A percentile compares a stretch with the other conserved stretches of the same genome.
These are phyloP conservation scores for Drosophila kokeensis DNA, from an alignment of 2,888 invertebrate species.

Conservation along the genomic window DNA sequence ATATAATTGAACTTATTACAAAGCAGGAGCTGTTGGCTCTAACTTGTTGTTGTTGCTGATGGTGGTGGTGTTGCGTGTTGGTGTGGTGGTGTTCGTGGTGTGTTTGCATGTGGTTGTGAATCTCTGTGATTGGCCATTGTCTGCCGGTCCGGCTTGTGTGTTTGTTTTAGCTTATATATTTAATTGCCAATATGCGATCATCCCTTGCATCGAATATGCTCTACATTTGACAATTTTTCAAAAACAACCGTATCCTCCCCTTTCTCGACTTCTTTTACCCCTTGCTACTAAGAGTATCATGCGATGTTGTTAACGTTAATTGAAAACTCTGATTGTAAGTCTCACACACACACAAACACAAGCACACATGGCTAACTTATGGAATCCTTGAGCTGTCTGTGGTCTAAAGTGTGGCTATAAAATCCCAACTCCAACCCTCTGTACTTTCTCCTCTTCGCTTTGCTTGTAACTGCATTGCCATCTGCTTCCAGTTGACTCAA, in stretches of 20 bases:
- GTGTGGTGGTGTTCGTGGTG: conserved; percentile 12
- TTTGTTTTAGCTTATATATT: conserved; percentile 17
- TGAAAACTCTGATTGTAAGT: conserved; percentile 70
- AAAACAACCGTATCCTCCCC: background rate
- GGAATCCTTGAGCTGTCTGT: conserved; percentile 39
- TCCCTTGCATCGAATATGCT: conserved; percentile 10
- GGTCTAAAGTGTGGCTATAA: conserved; percentile 41
- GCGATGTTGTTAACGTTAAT: conserved; percentile 64
- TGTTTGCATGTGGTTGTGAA: conserved; percentile 36
- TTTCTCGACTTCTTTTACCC: background rate
- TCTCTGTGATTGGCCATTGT: conserved; percentile 36
- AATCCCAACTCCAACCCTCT: background rate
- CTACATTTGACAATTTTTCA: conserved; percentile 32
- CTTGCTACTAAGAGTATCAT: conserved; percentile 34
- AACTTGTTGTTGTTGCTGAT: conserved; percentile 24
- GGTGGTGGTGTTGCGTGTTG: conserved; percentile 7
- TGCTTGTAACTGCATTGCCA: conserved; percentile 48
- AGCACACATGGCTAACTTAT: conserved; percentile 18
- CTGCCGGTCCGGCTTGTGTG: background rate
- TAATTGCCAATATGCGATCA: conserved; percentile 33
- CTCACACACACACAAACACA: conserved; percentile 28
- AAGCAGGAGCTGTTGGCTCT: conserved; percentile 33
- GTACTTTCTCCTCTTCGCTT: background rate
- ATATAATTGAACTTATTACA: conserved; percentile 76
- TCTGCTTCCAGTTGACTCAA: conserved; percentile 52